Percentiles rank a stretch among this genome's conserved stretches.
Evolutionary conservation across 2,113 vertebrate species (phyloP).

Genomic region (Mixornis gularis): DNA sequence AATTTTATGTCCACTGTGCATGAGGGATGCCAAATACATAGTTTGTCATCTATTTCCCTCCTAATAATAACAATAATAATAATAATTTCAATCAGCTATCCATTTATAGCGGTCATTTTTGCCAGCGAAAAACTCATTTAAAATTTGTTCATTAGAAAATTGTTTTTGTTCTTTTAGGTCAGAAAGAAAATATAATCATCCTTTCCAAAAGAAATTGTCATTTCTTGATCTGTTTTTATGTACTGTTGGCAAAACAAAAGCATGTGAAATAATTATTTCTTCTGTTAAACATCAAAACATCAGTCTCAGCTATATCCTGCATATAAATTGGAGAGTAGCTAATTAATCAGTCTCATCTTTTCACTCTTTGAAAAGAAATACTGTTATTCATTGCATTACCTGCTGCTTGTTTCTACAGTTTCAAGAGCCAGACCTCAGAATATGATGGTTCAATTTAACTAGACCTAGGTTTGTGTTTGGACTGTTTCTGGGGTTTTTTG

Average conservation of each 20-base stretch:
- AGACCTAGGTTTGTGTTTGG: neutral
- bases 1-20: neutral
- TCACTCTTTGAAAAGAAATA: neutral
- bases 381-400: neutral
- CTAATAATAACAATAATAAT: neutral
- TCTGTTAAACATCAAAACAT: neutral
- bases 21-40: fast-evolving
- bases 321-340: neutral
- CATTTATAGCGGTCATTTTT: neutral
- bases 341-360: neutral
- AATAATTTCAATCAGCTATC: neutral
- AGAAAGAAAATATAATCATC: neutral
- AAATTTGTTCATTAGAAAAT: neutral
- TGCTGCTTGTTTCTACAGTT: neutral
- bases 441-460: neutral
- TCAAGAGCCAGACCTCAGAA: neutral
- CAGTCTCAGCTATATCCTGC: neutral
- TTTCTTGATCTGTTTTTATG: neutral
- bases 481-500: fast-evolving
- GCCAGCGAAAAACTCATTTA: neutral
- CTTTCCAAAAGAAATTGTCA: neutral
- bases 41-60: neutral
- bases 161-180: neutral
- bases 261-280: neutral
- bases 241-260: neutral